phyloP scores from a whole-genome alignment of 2,888 invertebrate species.

The Sinhomidia bicolor region DNA sequence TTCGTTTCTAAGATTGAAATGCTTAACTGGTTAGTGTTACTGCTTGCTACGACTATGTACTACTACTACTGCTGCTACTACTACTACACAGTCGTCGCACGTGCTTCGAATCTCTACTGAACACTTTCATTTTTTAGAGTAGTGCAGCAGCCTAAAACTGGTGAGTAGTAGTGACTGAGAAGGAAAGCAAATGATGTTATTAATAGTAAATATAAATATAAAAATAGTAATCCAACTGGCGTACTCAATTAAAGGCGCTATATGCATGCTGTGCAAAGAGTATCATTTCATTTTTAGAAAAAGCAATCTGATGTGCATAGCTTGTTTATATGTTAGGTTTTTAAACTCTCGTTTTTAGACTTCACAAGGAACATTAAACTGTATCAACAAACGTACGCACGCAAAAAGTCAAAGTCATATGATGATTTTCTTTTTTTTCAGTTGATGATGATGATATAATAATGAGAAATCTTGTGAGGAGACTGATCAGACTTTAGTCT shows the following conservation, averaged over 20 bases:
- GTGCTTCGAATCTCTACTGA: conserved; percentile 24
- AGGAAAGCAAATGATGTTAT: conserved; percentile 40
- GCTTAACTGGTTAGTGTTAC: background rate
- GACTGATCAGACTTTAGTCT: background rate
- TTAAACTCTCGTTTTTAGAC: conserved; percentile 23
- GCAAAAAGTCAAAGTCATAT: conserved; percentile 64
- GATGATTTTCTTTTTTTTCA: conserved; percentile 44
- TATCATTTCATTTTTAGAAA: background rate
- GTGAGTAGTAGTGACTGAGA: no score
- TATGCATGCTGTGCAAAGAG: background rate
- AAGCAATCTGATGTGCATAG: background rate
- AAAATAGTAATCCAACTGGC: conserved; percentile 22
- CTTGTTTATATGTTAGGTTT: conserved; percentile 30
- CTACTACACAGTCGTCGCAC: background rate
- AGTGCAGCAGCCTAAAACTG: background rate
- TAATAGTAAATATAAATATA: conserved; percentile 14
- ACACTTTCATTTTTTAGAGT: conserved; percentile 39
- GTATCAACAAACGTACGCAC: conserved; percentile 32
- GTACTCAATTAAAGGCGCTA: background rate
- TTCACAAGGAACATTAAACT: background rate
- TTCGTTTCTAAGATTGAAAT: conserved; percentile 34
- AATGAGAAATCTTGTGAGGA: conserved; percentile 52
- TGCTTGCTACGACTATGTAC: no score
- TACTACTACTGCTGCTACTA: no score
- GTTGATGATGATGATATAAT: conserved; percentile 58